Evolutionary conservation across 2,113 vertebrate species (phyloP).

Genomic region (human (Homo sapiens)): GRCh38 chr6:68182501-68183000

Average conservation of each 20-base stretch:
- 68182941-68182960: background rate
- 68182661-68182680: background rate
- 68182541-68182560: constrained; percentile 15
- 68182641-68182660: constrained; percentile 52
- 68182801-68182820: background rate
- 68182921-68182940: background rate
- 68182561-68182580: constrained; percentile 27
- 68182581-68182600: constrained; percentile 42
- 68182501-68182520: background rate
- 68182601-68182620: constrained; percentile 15
- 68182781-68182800: background rate
- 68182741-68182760: background rate
- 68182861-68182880: background rate
- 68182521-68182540: background rate
- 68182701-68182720: background rate
- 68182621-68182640: constrained; percentile 28
- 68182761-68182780: background rate
- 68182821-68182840: background rate
- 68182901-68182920: background rate
- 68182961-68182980: background rate
- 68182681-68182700: background rate
- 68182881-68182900: background rate
- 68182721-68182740: background rate
- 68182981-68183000: background rate
- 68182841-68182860: background rate